Percentiles rank a stretch among this genome's conserved stretches.
These are phyloP conservation scores for Byasa hedistus DNA, from an alignment of 2,888 invertebrate species.

Conservation along the genomic window DNA sequence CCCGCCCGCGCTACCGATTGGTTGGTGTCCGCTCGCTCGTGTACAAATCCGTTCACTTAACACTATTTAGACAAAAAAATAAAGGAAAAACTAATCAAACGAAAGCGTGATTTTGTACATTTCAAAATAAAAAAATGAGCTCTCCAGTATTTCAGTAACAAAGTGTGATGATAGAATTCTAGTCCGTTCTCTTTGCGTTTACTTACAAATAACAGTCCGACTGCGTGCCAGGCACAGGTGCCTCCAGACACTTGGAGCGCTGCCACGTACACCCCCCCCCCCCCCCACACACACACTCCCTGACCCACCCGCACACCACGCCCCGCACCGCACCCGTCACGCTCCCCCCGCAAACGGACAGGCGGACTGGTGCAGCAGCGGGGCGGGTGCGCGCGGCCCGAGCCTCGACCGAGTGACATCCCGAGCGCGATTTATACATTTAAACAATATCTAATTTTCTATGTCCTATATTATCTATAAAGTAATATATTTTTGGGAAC, in stretches of 20 bases:
- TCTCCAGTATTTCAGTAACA: conserved; percentile 61
- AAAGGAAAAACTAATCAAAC: conserved; percentile 63
- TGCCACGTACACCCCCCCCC: background rate
- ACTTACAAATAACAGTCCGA: conserved; percentile 74
- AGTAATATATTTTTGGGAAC: conserved; percentile 8
- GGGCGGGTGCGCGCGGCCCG: background rate
- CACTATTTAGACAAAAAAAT: conserved; percentile 72
- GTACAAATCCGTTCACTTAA: conserved; percentile 74
- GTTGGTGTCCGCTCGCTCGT: conserved; percentile 56
- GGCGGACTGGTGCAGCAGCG: no score
- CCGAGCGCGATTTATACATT: background rate
- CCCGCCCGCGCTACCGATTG: conserved; percentile 40
- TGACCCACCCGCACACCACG: background rate
- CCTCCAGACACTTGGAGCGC: conserved; percentile 55
- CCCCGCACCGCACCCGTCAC: background rate
- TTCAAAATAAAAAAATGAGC: conserved; percentile 64
- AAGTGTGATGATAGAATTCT: conserved; percentile 78
- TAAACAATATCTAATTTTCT: conserved; percentile 17
- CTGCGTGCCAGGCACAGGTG: conserved; percentile 56
- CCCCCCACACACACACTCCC: background rate
- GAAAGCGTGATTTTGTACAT: conserved; percentile 79
- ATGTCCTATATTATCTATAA: conserved; percentile 10
- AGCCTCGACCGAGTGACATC: conserved; percentile 24
- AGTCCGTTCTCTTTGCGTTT: conserved; percentile 68
- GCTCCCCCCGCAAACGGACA: no score